Conservation (phyloP, 2,888 invertebrate species). For the Hermodice carunculata region DNA sequence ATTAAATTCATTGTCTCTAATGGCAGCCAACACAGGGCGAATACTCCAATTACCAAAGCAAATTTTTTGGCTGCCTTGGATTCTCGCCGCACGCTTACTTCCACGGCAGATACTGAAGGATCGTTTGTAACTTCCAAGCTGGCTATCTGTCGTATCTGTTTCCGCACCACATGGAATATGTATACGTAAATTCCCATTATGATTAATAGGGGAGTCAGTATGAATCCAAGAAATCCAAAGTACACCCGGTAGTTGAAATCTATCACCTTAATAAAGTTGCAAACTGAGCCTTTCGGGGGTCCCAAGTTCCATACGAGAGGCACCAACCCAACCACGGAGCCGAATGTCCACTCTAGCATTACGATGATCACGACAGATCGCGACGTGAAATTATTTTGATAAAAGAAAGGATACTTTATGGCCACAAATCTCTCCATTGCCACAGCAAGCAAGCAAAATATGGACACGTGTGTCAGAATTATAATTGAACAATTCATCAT, state of each 20-base stretch:
- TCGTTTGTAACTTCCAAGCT: neutral
- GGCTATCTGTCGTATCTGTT: slow-evolving; percentile 51
- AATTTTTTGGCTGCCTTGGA: slow-evolving; percentile 57
- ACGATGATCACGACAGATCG: neutral
- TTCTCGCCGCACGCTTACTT: neutral
- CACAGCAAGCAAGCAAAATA: slow-evolving; percentile 7
- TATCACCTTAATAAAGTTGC: slow-evolving; percentile 57
- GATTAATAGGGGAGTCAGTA: slow-evolving; percentile 53
- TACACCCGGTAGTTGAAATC: slow-evolving; percentile 64
- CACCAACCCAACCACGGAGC: slow-evolving; percentile 55
- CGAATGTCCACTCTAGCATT: slow-evolving; percentile 59
- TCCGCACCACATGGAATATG: slow-evolving; percentile 54
- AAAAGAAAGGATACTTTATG: slow-evolving; percentile 19
- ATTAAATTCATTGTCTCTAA: slow-evolving; percentile 59
- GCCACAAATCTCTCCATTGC: slow-evolving; percentile 20
- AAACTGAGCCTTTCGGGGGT: slow-evolving; percentile 36
- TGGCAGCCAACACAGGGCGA: slow-evolving; percentile 62
- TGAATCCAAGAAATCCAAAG: slow-evolving; percentile 62
- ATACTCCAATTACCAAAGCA: slow-evolving; percentile 55
- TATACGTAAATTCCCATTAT: slow-evolving; percentile 58
- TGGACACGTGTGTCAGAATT: slow-evolving; percentile 8
- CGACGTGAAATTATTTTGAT: slow-evolving; percentile 12
- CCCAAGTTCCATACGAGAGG: slow-evolving; percentile 62
- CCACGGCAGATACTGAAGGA: neutral
- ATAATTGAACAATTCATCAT: slow-evolving; percentile 17